Conservation (phyloP, 2,797 vertebrate species). For the Champsocephalus esox region DNA sequence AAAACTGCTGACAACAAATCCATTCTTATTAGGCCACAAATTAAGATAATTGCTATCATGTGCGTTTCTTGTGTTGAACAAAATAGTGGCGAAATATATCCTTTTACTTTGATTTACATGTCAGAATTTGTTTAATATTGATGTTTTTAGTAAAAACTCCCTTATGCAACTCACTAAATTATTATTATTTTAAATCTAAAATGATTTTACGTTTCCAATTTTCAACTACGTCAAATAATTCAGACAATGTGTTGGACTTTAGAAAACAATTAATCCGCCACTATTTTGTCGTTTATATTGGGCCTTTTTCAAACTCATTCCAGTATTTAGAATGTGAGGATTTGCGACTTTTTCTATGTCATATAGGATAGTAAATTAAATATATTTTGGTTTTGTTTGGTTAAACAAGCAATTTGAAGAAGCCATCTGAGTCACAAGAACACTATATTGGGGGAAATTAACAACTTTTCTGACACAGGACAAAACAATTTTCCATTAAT, state of each 20-base stretch:
- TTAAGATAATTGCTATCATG: not conserved
- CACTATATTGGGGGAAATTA: not conserved
- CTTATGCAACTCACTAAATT: too few species aligned
- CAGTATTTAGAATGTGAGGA: not conserved
- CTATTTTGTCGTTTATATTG: too few species aligned
- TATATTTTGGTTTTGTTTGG: not conserved
- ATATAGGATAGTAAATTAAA: not conserved
- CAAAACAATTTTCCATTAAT: fast-evolving
- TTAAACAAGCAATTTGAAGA: not conserved
- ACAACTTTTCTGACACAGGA: not conserved
- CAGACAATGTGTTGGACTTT: not conserved
- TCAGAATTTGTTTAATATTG: too few species aligned
- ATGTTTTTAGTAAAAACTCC: too few species aligned
- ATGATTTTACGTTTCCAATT: not conserved
- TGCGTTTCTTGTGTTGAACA: not conserved
- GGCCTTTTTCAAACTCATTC: not conserved
- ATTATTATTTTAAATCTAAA: too few species aligned
- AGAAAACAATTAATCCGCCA: not conserved
- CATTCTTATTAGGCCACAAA: not conserved
- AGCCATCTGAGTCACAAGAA: too few species aligned
- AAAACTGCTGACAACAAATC: too few species aligned
- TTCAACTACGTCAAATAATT: not conserved
- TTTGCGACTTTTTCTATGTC: not conserved
- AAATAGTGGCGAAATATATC: not conserved
- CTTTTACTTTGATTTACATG: not conserved